Evolutionary conservation across 2,113 vertebrate species (phyloP), one percentile per base, ranked within the genome.

Genomic region (Myotis davidii): DNA sequence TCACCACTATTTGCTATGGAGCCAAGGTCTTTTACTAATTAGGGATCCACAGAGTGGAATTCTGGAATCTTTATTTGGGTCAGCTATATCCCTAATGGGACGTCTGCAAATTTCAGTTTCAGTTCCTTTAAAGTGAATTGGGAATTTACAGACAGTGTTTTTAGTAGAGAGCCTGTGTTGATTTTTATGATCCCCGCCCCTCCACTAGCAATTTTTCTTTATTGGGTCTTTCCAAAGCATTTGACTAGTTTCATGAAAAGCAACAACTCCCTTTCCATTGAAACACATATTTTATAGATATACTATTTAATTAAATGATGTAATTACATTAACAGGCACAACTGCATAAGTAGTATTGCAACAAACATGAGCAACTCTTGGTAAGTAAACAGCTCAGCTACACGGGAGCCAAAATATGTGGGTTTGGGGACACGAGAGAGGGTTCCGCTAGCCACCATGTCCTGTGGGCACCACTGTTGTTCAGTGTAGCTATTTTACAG

Each of bases 201-300:
- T 6, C 27, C 17, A 29, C 45, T 5, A 56, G 18, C 32, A 77
- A 32, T 23, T 79, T 93, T 81, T 93, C 54, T 77, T 72, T 82
- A 64, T 81, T 59, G 45, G 32, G 12, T 78, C 61, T 94, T 88
- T 78, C 67, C 52, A 94, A 88, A 94, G 27, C 45, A 65, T 78
- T 88, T 34, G 25, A 50, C 69, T 87, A 70, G 9, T 65, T 94
- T 96, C 37, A 59, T 65, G 34, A 88, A 27, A 82, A 78, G 32
- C 59, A 91, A 50, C 50, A 94, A 37, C 20, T 91, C 17, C 74
- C 10, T 96, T 94, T 96, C 16, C 6, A 67, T 61, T 20, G 2
- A 88, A 93, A 86, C 25, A 72, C 64, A 23, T 52, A 85, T 85
- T 96, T 95, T 93, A 69, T 76, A 96, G 85, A 69, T 83, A 70